Conservation (phyloP, 2,113 vertebrate species). For the Engystomops pustulosus region DNA sequence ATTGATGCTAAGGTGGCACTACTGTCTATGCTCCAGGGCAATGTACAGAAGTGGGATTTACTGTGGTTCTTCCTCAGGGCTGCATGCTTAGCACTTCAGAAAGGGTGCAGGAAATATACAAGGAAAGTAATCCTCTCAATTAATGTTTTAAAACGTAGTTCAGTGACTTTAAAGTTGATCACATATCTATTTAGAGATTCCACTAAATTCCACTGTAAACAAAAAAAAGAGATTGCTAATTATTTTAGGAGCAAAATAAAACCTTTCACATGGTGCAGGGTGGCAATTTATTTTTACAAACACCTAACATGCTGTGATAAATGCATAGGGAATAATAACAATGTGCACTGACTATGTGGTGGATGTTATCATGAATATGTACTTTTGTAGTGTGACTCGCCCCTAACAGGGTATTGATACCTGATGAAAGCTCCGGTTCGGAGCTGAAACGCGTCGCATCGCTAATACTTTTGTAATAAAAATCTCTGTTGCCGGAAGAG, state of each 20-base stretch:
- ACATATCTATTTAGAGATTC: neutral
- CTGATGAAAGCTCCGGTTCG: too few species aligned
- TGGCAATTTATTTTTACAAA: neutral
- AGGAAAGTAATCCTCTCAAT: too few species aligned
- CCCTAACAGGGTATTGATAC: constrained; percentile 5
- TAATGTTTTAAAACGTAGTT: too few species aligned
- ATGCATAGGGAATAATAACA: constrained; percentile 4
- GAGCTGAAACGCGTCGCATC: too few species aligned
- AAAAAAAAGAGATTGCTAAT: neutral
- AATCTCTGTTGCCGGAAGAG: too few species aligned
- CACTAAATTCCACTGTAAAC: neutral
- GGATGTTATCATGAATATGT: neutral
- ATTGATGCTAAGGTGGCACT: too few species aligned
- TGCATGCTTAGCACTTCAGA: too few species aligned
- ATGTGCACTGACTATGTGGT: neutral
- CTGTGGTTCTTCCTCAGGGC: too few species aligned
- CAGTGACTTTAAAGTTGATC: neutral
- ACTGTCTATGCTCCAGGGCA: too few species aligned
- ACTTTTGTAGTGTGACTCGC: constrained; percentile 19
- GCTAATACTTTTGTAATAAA: too few species aligned
- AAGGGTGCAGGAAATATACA: too few species aligned
- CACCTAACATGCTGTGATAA: constrained; percentile 28
- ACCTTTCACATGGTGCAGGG: neutral
- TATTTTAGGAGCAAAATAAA: neutral
- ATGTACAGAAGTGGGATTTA: too few species aligned